Conservation (phyloP, 2,113 vertebrate species). For the Brienomyrus brachyistius region DNA sequence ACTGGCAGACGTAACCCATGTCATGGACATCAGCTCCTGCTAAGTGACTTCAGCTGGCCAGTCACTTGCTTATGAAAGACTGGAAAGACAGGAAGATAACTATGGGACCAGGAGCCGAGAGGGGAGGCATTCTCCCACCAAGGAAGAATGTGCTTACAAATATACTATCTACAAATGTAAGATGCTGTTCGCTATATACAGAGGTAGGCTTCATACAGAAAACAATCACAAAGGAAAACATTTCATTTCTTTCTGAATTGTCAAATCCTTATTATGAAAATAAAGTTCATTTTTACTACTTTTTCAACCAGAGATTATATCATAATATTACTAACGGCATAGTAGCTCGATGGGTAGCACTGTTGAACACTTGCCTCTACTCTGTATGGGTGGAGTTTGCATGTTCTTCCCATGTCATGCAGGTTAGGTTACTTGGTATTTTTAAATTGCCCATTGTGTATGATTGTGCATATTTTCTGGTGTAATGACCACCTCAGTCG, state of each 20-base stretch:
- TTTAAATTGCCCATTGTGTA: neutral
- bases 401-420: neutral
- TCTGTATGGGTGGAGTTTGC: neutral
- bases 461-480: neutral
- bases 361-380: neutral
- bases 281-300: neutral
- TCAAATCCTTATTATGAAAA: neutral
- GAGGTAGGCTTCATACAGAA: neutral
- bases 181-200: slow-evolving; percentile 79
- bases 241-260: neutral
- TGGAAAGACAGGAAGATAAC: slow-evolving; percentile 63
- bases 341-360: neutral
- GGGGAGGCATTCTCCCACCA: slow-evolving; percentile 45
- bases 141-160: slow-evolving; percentile 22
- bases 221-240: neutral
- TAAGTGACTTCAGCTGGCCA: slow-evolving; percentile 54
- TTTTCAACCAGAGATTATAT: neutral
- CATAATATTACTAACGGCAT: neutral
- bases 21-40: slow-evolving; percentile 60
- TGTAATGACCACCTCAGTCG: neutral
- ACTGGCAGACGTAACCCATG: slow-evolving; percentile 80
- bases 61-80: slow-evolving; percentile 57
- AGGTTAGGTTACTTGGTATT: neutral
- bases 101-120: slow-evolving; percentile 50
- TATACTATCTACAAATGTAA: slow-evolving; percentile 76